Percentiles rank a stretch among this genome's conserved stretches.
Conservation (phyloP, 2,113 vertebrate species). For the Tupaia tana region DNA sequence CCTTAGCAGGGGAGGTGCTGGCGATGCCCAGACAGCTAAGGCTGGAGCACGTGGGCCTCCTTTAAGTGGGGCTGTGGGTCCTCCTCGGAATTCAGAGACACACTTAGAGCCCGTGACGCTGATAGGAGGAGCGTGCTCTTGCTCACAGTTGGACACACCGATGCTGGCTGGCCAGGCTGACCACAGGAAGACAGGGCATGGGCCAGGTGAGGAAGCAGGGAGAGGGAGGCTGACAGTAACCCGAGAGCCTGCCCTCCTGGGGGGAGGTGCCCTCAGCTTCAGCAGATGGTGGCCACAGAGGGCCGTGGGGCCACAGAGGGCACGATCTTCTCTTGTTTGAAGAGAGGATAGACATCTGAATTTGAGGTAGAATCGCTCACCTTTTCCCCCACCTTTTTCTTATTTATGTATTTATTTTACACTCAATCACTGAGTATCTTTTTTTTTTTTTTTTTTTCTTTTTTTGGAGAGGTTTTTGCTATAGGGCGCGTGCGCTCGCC, state of each 20-base stretch:
- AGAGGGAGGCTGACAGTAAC: fast-evolving
- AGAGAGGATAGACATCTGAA: neutral
- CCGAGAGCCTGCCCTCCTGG: fast-evolving
- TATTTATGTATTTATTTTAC: no score
- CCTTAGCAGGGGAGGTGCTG: neutral
- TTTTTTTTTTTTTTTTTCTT: no score
- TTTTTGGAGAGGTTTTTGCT: no score
- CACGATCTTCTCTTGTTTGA: neutral
- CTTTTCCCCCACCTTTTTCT: neutral
- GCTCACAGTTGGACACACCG: no score
- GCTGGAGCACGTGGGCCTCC: neutral
- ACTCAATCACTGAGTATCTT: no score
- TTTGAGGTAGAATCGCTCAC: neutral
- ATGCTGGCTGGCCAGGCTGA: neutral
- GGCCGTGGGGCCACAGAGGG: no score
- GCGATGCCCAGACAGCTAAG: neutral
- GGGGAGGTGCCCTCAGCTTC: neutral
- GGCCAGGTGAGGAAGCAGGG: neutral
- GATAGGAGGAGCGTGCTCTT: neutral
- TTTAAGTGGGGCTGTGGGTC: neutral
- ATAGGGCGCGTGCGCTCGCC: no score
- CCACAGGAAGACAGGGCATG: neutral
- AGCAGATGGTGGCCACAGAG: neutral
- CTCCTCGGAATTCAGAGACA: neutral
- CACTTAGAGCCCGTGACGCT: neutral